These are phyloP conservation scores for Balaeniceps rex DNA, from an alignment of 2,113 vertebrate genomes.

Conservation along the genomic window DNA sequence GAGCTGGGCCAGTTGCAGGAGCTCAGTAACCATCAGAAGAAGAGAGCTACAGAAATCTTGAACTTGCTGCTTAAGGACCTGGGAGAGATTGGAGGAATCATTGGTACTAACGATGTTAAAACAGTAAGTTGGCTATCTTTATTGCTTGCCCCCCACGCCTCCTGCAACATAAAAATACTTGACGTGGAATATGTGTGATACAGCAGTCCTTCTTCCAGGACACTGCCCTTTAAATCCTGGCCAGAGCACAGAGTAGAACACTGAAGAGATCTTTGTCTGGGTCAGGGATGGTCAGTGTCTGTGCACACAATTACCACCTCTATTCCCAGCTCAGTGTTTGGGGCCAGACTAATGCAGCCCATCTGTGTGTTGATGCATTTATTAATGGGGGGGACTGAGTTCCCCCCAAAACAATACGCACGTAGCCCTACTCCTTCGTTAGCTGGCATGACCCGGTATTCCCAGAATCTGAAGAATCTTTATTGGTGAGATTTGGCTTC, in stretches of 20 bases:
- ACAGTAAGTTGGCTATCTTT: constrained; percentile 60
- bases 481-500: background rate
- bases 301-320: background rate
- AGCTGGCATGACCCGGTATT: background rate
- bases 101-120: constrained; percentile 86
- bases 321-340: background rate
- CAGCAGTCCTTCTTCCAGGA: background rate
- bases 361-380: background rate
- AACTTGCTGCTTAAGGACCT: constrained; percentile 88
- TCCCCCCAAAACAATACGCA: background rate
- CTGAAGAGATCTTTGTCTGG: background rate
- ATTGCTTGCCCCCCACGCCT: background rate
- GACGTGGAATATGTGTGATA: background rate
- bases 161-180: background rate
- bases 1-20: constrained; percentile 88
- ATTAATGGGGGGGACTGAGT: background rate
- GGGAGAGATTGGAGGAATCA: constrained; percentile 86
- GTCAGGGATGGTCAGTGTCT: background rate
- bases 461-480: background rate
- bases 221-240: background rate
- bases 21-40: constrained; percentile 88
- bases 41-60: constrained; percentile 85
- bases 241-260: background rate
- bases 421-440: rapidly evolving
- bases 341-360: background rate